Base-by-base conservation (phyloP, 2,888 invertebrate genomes). In the Drosophila mettleri region DNA sequence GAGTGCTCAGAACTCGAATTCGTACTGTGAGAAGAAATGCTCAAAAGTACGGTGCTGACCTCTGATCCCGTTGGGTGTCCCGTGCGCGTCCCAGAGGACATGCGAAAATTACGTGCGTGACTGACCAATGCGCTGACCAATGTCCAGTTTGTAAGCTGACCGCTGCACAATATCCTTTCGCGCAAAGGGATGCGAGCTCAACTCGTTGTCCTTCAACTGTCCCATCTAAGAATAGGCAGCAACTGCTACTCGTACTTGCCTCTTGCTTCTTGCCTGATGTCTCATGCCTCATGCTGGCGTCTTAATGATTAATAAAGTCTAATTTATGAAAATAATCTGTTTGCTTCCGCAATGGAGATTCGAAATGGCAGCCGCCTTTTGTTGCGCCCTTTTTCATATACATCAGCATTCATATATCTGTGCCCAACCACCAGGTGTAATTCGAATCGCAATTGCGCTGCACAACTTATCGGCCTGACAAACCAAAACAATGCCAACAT, bases 41-140 rank as follows among this genome's bases (percentile, higher is more conserved):
- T 72, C 58, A 86, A 91, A 90, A 87, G 87, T 91, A 87, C 90
- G 91, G 91, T 90, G 83, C 58, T 90, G 90, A 90, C 90, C 90
- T 91, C 82, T 90, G 91, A 90, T 85, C 89, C 79, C 77, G 74
- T 77, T 81, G 77, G 72, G 49, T 68, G 64, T 61, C 53, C 69
- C 54, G 60, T 65, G 52, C 52, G 60, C 51, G 69, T 63, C 70
- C 54, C 74, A 34, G 31, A 18, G 63, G 61, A 82, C 64, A 69
- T 77, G 55, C 54, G 59, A 65, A 74, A 78, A 80, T 89, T 89
- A 89, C 68, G 86, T 90, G 89, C 89, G 84, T 89, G 89, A 90
- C 85, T 91, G 90, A 88, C 91, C 91, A 91, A 90, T 91, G 74
- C 78, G 87, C 79, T 89, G 88, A 80, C 89, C 89, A 90, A 81